phyloP scores from a whole-genome alignment of 2,888 invertebrate species.

The Eupithecia inturbata region DNA sequence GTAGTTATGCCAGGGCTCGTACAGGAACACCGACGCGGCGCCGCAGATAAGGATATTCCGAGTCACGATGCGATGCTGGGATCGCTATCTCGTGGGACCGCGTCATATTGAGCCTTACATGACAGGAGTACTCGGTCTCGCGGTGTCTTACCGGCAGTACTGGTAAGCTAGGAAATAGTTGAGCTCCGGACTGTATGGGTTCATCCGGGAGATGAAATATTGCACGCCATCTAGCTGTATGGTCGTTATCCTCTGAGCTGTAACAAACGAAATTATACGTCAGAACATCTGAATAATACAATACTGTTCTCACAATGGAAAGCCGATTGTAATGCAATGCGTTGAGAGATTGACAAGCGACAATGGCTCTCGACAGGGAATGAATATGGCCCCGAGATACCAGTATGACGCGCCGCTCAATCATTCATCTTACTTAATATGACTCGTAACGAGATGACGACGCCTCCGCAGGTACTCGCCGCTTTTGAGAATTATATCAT shows the following conservation, averaged over 20 bases:
- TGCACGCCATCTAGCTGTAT: conserved; percentile 93
- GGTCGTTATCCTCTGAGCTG: conserved; percentile 94
- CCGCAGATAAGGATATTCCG: conserved; percentile 68
- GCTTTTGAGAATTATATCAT: conserved; percentile 32
- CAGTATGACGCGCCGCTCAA: conserved; percentile 48
- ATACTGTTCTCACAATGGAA: conserved; percentile 24
- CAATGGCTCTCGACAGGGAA: conserved; percentile 58
- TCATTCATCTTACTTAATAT: conserved; percentile 57
- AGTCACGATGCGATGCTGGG: conserved; percentile 71
- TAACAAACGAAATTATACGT: conserved; percentile 60
- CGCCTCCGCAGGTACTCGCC: conserved; percentile 50
- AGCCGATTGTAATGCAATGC: conserved; percentile 25
- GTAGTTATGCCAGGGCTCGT: conserved; percentile 63
- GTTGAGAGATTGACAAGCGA: conserved; percentile 47
- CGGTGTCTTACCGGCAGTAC: conserved; percentile 86
- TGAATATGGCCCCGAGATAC: conserved; percentile 60
- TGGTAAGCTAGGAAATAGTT: conserved; percentile 95
- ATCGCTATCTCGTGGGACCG: conserved; percentile 60
- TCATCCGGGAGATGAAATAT: conserved; percentile 94
- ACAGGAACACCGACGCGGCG: conserved; percentile 69
- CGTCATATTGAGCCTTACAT: conserved; percentile 38
- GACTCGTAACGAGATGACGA: conserved; percentile 51
- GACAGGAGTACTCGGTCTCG: conserved; percentile 44
- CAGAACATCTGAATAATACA: conserved; percentile 21
- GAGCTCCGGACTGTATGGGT: conserved; percentile 93